Base-by-base conservation (phyloP, 2,797 vertebrate genomes). In the Crenichthys baileyi region DNA sequence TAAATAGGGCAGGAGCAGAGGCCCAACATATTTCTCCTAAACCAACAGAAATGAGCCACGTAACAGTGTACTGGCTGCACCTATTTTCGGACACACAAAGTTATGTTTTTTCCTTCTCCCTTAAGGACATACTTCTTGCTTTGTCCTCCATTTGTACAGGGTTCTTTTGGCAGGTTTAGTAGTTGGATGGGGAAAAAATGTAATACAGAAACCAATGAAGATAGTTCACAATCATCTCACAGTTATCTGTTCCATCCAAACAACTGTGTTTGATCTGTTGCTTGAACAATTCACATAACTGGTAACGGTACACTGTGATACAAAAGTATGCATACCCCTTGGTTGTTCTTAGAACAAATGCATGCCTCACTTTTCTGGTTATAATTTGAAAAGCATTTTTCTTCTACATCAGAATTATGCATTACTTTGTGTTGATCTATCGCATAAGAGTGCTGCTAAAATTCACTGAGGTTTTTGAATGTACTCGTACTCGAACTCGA, bases 1-100 rank as follows among this genome's bases (percentile, higher is more conserved):
- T 88, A 89, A 89, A 83, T 89, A 84, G 81, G 84, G 39, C 89
- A 89, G 24, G 29, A 81, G 67, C 79, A 72, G 39, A 68, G 53
- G 72, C 74, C 78, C 71, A 73, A 48, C 44, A 74, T 48, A 2
- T 71, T 82, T 82, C 80, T 84, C 86, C 61, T 53, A 71, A 61
- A 20, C 13, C 41, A 74, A 0, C 58, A 36, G 58, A 24, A 75
- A 29, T 29, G 11, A 12, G n/a, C 24, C 20, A 70, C 13, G 46
- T 16, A 46, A 41, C 1, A 5, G 11, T 5, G 4, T 58, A 24
- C 9, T 11, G 11, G 20, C 39, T 68, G 36, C 36, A 36, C 36
- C 36, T 36, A 36, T 36, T 36, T 36, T 36, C 36, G 36, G 36
- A 36, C 36, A 31, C 2, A 31, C 31, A 36, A 36, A 36, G 36